A percentile compares a stretch with the other conserved stretches of the same genome.
These are phyloP conservation scores for Rhingia campestris DNA, from an alignment of 2,888 invertebrate species.

Conservation along the genomic window DNA sequence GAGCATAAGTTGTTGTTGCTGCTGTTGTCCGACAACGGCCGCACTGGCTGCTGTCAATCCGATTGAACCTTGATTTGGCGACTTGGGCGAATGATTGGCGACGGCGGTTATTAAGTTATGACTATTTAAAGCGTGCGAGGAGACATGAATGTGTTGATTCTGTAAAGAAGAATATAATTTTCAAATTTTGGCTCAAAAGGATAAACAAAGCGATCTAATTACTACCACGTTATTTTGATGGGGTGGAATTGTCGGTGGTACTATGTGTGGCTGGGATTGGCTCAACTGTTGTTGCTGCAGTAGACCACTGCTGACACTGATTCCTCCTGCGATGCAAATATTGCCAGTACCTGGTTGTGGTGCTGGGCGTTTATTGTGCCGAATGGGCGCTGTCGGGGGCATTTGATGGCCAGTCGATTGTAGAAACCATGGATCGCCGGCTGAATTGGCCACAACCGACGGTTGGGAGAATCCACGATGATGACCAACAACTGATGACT, in stretches of 20 bases:
- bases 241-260: constrained; percentile 82
- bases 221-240: constrained; percentile 81
- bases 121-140: constrained; percentile 83
- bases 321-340: constrained; percentile 75
- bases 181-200: neutral
- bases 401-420: constrained; percentile 83
- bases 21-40: constrained; percentile 78
- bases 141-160: constrained; percentile 82
- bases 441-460: constrained; percentile 80
- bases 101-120: constrained; percentile 81
- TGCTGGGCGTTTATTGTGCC: constrained; percentile 83
- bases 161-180: constrained; percentile 64
- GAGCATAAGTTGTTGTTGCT: constrained; percentile 77
- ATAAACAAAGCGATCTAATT: neutral
- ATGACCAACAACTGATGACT: constrained; percentile 83
- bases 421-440: constrained; percentile 83
- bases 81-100: constrained; percentile 82
- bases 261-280: constrained; percentile 82
- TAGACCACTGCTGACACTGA: constrained; percentile 74
- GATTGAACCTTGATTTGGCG: constrained; percentile 80
- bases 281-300: constrained; percentile 81
- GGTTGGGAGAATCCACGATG: constrained; percentile 83
- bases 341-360: constrained; percentile 80
- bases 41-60: constrained; percentile 59
- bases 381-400: constrained; percentile 83